Evolutionary conservation across 2,888 invertebrate genomes (phyloP), one percentile per base, ranked within the genome.

Genomic region (Scaptomyza reducta): DNA sequence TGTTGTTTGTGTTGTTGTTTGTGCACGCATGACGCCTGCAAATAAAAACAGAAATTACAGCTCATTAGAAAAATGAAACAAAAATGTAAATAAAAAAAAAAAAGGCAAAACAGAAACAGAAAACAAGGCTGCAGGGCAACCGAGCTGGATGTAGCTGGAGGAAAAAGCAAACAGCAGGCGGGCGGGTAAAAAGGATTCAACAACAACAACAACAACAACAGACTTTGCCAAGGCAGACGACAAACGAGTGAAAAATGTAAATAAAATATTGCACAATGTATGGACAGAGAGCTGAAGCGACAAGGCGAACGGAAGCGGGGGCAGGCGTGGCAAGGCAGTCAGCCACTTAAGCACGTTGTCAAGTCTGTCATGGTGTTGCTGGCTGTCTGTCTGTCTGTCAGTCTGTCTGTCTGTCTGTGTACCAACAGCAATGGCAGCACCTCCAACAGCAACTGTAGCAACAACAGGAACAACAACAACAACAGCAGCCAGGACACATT

Each of bases 11-110:
- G 41, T n/a, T 44, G 42, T 42, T 81, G 78, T 77, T 75, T 87
- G 81, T 87, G 84, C 74, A 87, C 85, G 74, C 81, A 86, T 79
- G 77, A 80, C 87, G 87, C 81, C 87, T 87, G 77, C 74, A 89
- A 89, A 89, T 89, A 89, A 88, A 89, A 89, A 89, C 79, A 83
- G 79, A 87, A 88, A 89, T 89, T 89, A 89, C 85, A 82, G 85
- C 88, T 89, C 89, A 89, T 88, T 88, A 89, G 87, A 89, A 89
- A 88, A 85, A 87, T 88, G 78, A 89, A 89, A 79, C 77, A 86
- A 87, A 87, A 87, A 88, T 83, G 79, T 75, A 88, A 89, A 88
- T 89, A 89, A 79, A 78, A 68, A 57, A 40, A 56, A 54, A 46
- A 50, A 55, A 40, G 35, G 57, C 40, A 57, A 44, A 70, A 41